Evolutionary conservation across 2,888 invertebrate genomes (phyloP), one percentile per base, ranked within the genome.

Genomic region (Crematogaster levior): DNA sequence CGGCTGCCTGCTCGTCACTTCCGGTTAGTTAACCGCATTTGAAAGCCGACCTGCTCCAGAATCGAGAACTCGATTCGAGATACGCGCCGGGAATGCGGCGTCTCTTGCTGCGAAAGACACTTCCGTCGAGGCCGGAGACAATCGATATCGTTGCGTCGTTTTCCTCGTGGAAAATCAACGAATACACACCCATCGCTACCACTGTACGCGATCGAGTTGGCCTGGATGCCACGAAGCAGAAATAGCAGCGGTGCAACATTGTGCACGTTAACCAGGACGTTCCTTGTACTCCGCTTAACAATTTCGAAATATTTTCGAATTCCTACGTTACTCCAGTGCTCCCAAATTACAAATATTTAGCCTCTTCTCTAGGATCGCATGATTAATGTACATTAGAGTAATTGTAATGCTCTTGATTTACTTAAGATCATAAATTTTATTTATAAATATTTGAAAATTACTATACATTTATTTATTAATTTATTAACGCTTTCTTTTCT

Each of bases 1-100:
- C 85, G 90, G 85, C 92, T 90, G 91, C 89, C 91, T 88, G 86
- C 86, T 89, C 90, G 89, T 92, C 92, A 91, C 90, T 93, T 93
- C 92, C 91, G 92, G 91, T 93, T 93, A 92, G 93, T 93, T 93
- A 93, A 91, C 91, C 90, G 90, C 88, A 86, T 91, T 92, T 86
- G 90, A 88, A 90, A 88, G 88, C 80, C 83, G 83, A 15, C 84
- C 74, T 61, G 15, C 84, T 82, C 65, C 81, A 85, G 86, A 86
- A 84, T 89, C 87, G 84, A 81, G 75, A 79, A 79, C 65, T 75
- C 85, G 83, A 85, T 85, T 86, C 84, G 84, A 89, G 89, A 89
- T 87, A 88, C 88, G 85, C 84, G 85, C 21, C 43, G 63, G 72
- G 89, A 88, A 88, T 88, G 88, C 82, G 70, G 15, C 73, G 12